Evolutionary conservation across 2,113 vertebrate genomes (phyloP), one percentile per base, ranked within the genome.

Genomic region (Podilymbus podiceps): DNA sequence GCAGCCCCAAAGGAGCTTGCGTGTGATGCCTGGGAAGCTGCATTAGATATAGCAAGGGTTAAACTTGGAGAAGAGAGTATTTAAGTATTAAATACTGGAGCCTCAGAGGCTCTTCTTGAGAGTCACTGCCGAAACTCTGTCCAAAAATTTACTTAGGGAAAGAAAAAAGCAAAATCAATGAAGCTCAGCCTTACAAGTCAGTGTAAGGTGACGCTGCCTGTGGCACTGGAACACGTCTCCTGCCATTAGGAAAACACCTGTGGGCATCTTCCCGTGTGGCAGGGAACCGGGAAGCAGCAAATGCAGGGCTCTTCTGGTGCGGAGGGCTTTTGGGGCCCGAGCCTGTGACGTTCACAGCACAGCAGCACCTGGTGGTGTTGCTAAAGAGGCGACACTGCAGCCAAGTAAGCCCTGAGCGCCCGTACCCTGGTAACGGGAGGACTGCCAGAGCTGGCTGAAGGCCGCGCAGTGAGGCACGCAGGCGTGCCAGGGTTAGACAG

Each of bases 391-490:
- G 86, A 60, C 72, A 52, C 0, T 62, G 76, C 86, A 71, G 90
- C 46, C 23, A 50, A 74, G 15, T 0, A 5, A 84, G 30, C 67
- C 49, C 81, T 1, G 10, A 20, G 69, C 0, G 1, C 58, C 87
- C 1, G 1, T 1, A 1, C 6, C 6, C 24, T 0, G 9, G 66
- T 17, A 22, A 17, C 0, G 58, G 88, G 69, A 35, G 0, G 5
- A 28, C 7, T 22, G 90, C 90, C 84, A 94, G 92, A 0, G 3
- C 79, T 56, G 85, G 82, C 69, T 74, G 85, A 4, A 0, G 28
- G 86, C 59, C 89, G n/a, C 5, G 75, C 87, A 50, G 72, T 1
- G 30, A 42, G 59, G 53, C 44, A 2, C 15, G 77, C 0, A 2
- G 30, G 42, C 2, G 0, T 62, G 89, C 86, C 80, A 52, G 80